Percentiles rank a stretch among this genome's conserved stretches.
phyloP scores from a whole-genome alignment of 92 coral and sea anemone genomes.

The Porites evermanni region DNA sequence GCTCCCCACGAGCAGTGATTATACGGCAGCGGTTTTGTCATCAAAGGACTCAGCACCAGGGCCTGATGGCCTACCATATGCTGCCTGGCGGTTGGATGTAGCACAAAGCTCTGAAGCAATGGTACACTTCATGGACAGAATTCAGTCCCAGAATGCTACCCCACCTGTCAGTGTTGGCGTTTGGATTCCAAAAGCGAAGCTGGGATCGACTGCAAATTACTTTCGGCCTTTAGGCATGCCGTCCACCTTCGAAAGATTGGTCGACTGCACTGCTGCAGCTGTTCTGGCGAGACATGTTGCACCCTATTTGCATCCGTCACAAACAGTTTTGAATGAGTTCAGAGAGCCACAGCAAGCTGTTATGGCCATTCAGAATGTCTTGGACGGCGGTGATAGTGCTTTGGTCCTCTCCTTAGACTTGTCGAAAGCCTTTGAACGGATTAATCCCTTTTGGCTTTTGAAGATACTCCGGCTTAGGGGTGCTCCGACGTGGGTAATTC shows the following conservation, averaged over 20 bases:
- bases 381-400: neutral
- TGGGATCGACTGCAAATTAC: neutral
- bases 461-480: neutral
- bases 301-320: neutral
- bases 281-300: neutral
- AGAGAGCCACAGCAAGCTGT: neutral
- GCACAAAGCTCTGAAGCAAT: neutral
- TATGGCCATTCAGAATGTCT: neutral
- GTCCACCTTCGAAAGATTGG: neutral
- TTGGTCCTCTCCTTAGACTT: neutral
- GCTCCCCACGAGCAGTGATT: neutral
- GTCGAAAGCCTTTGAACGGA: neutral
- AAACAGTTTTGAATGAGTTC: neutral
- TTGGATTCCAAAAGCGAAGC: neutral
- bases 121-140: neutral
- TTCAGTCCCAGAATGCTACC: neutral
- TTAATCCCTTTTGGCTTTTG: neutral
- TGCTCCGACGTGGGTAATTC: neutral
- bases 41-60: neutral
- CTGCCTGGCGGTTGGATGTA: neutral
- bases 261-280: neutral
- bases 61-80: constrained; percentile 3
- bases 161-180: neutral
- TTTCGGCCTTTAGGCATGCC: neutral
- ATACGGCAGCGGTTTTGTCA: neutral